Evolutionary conservation across 2,888 invertebrate species (phyloP), one percentile per base, ranked within the genome.

Genomic region (Aleiodes leptofemur): DNA sequence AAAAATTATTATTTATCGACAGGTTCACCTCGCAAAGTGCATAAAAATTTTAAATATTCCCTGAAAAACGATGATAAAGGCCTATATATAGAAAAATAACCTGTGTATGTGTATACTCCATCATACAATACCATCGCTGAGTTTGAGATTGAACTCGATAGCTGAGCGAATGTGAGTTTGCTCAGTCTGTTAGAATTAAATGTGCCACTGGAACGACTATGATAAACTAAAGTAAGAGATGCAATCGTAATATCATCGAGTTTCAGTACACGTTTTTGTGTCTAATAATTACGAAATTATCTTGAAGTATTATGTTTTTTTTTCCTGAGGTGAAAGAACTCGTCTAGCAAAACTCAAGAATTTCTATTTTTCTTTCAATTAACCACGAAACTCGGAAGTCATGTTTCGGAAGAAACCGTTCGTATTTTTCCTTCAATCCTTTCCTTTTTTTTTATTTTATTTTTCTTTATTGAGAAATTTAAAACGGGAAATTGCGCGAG

Each of bases 251-350:
- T 74, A 43, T 29, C 7, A 29, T 48, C 38, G 34, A 61, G 66
- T 51, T 53, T 51, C 14, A 34, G 38, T 61, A 51, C 50, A 68
- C 3, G 8, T 68, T 53, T 34, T n/a, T n/a, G 31, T 55, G n/a
- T 66, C 53, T 59, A 23, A 14, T 43, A 73, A 50, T 73, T 68
- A 73, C 68, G 68, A 69, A 73, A 73, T 69, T 53, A 72, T 61
- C 43, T 55, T 57, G 50, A 68, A 68, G 23, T 11, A 34, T 59
- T 59, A 69, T 34, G 56, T 48, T 66, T 57, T 16, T 43, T 50
- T 29, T 66, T 23, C 13, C 29, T 13, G 64, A 64, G 64, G 64
- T 64, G 64, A 64, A 64, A 64, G 64, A 64, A 64, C 64, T 64
- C 48, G 64, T 48, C 48, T 48, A 64, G 16, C 9, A 64, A 13